Base-by-base conservation (phyloP, 2,888 invertebrate species). In the Cryptocheilus praepositus region DNA sequence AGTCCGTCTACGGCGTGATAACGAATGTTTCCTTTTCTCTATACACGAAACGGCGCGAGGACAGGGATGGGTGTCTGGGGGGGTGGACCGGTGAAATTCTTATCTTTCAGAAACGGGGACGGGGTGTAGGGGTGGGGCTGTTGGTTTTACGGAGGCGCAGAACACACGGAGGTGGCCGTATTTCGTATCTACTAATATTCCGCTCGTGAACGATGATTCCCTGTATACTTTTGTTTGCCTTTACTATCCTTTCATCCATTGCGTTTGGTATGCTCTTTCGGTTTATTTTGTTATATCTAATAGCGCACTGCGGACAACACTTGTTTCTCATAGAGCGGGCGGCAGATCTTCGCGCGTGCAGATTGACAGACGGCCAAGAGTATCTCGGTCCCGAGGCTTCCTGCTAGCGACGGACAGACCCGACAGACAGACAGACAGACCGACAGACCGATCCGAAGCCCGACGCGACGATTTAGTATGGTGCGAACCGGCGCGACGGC, bases 401-500 rank as follows among this genome's bases (percentile, higher is more conserved):
- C 87, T 87, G 88, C 86, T 83, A 86, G 84, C 85, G 82, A 76
- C 70, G 67, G 75, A 80, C 81, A 80, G 79, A 80, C 77, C 77
- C 79, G 77, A 71, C 72, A 71, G 70, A 81, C 73, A 73, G 83
- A 85, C 80, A 71, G 70, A 81, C 73, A 73, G 83, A 85, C 80
- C 73, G 82, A 82, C 82, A 80, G 82, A 84, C 83, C 85, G 85
- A 81, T 81, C 81, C 81, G 83, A 77, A 36, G 77, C 79, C 81
- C 82, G 85, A 84, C 87, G 83, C 88, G 88, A 85, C 87, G 88
- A 85, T 86, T 90, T 91, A 95, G 91, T 95, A 95, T 78, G 95
- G 95, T 89, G 95, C 95, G 90, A 95, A 96, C 90, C 95, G 93
- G 89, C 95, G 93, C 80, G 95, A 93, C 70, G 95, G 95, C 68